Percentiles rank a stretch among this genome's conserved stretches.
Evolutionary conservation across 2,113 vertebrate species (phyloP).

Genomic region (Shinisaurus crocodilurus): DNA sequence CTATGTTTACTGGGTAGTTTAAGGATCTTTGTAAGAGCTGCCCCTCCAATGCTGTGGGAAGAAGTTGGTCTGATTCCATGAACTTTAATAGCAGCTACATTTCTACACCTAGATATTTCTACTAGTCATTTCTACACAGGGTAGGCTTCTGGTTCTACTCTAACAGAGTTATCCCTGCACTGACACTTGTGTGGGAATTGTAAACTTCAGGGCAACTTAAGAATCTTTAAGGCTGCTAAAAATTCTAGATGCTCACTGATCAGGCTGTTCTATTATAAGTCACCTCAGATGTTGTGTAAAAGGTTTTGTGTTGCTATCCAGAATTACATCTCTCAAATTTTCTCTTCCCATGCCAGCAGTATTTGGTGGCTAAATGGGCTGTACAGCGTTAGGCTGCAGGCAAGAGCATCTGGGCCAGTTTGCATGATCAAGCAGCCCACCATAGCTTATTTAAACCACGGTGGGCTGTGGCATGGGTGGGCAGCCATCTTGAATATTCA

Average conservation of each 20-base stretch:
- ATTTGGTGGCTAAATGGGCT: too few relatives aligned
- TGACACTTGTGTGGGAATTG: neutral
- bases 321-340: too few relatives aligned
- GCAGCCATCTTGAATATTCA: too few relatives aligned
- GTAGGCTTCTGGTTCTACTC: neutral
- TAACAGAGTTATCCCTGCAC: neutral
- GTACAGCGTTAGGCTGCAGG: too few relatives aligned
- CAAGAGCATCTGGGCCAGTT: too few relatives aligned
- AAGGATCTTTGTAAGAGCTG: neutral
- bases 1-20: neutral
- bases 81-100: neutral
- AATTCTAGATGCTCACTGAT: neutral
- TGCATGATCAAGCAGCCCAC: too few relatives aligned
- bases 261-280: neutral
- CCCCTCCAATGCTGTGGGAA: neutral
- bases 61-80: too few relatives aligned
- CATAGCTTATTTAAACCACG: too few relatives aligned
- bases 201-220: neutral
- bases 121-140: neutral
- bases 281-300: too few relatives aligned
- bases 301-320: too few relatives aligned
- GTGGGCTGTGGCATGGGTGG: too few relatives aligned
- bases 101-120: neutral
- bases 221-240: neutral
- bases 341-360: too few relatives aligned